Conservation (phyloP, 1,140 invertebrate species). For the Drosophila saltans region DNA sequence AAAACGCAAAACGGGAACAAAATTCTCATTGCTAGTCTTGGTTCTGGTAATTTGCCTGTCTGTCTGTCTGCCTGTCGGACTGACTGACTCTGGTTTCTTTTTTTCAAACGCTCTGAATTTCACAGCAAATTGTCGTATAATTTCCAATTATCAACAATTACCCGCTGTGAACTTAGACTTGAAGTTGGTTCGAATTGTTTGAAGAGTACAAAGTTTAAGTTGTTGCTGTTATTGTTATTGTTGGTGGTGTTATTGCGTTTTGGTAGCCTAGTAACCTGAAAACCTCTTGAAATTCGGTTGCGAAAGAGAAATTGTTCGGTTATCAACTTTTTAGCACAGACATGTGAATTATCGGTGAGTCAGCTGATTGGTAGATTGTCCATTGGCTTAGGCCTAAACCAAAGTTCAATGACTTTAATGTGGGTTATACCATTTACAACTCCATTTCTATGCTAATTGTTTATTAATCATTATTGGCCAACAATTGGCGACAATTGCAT, state of each 20-base stretch:
- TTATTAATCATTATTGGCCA: slow-evolving; percentile 63
- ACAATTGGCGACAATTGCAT: slow-evolving; percentile 64
- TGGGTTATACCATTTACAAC: slow-evolving; percentile 39
- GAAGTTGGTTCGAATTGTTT: slow-evolving; percentile 5
- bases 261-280: slow-evolving; percentile 68
- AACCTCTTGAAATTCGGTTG: slow-evolving; percentile 23
- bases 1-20: slow-evolving; percentile 55
- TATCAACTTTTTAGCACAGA: slow-evolving; percentile 60
- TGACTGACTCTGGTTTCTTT: slow-evolving; percentile 45
- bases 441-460: slow-evolving; percentile 61
- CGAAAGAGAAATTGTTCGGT: slow-evolving; percentile 58
- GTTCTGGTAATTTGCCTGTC: slow-evolving; percentile 41
- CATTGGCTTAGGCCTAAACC: slow-evolving; percentile 37
- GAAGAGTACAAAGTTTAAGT: slow-evolving; percentile 40
- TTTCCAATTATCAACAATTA: slow-evolving; percentile 76
- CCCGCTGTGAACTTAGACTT: slow-evolving; percentile 54
- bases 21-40: slow-evolving; percentile 33
- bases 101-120: slow-evolving; percentile 57
- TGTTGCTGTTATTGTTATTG: neutral
- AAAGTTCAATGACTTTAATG: slow-evolving; percentile 62
- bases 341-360: slow-evolving; percentile 59
- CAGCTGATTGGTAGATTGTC: slow-evolving; percentile 35
- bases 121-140: slow-evolving; percentile 70
- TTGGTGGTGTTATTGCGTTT: slow-evolving; percentile 7
- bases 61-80: slow-evolving; percentile 6